Base-by-base conservation (phyloP, 2,797 vertebrate species). In the Nannoperca obscura region DNA sequence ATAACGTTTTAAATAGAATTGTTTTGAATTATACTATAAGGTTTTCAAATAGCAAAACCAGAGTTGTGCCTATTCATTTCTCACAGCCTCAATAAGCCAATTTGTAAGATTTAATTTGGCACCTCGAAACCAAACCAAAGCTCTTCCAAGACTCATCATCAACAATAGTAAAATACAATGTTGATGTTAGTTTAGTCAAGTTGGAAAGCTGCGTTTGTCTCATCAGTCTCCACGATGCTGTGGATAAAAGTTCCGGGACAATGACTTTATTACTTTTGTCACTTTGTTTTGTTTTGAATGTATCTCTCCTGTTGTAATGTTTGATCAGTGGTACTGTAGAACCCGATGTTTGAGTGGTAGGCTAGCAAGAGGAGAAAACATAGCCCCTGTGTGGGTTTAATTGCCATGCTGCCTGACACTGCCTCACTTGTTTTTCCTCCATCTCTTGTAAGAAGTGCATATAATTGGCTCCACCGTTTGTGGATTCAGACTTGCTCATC, bases 401-500 rank as follows among this genome's bases (percentile, higher is more conserved):
- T 93, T 92, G 89, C 89, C 86, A 82, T 55, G 74, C 83, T 86
- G 82, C 85, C 83, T 89, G 87, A 88, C 88, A 85, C 88, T 84
- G 85, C 88, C 79, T 87, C 79, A 69, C 85, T 91, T 90, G 85
- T 89, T 88, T 87, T 88, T 78, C 86, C 80, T 86, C 80, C 75
- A 82, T 89, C 86, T 89, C 81, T 81, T 80, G 76, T 86, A 89
- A 91, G 87, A 90, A 87, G 80, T 84, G 76, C 78, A 88, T 81
- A 84, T 92, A 94, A 94, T 93, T 93, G 92, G 88, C 89, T 89
- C 74, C 80, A 64, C 74, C 91, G 89, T 93, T 93, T 91, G 88
- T 83, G 80, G 86, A 93, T 93, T 91, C 90, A 67, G 75, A 88
- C 86, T 89, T 84, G 89, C 86, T 88, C 88, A 78, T 92, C 71